Percentiles rank a stretch among this genome's conserved stretches.
Evolutionary conservation across 2,888 invertebrate species (phyloP).

Genomic region (Aphodius sticticus): DNA sequence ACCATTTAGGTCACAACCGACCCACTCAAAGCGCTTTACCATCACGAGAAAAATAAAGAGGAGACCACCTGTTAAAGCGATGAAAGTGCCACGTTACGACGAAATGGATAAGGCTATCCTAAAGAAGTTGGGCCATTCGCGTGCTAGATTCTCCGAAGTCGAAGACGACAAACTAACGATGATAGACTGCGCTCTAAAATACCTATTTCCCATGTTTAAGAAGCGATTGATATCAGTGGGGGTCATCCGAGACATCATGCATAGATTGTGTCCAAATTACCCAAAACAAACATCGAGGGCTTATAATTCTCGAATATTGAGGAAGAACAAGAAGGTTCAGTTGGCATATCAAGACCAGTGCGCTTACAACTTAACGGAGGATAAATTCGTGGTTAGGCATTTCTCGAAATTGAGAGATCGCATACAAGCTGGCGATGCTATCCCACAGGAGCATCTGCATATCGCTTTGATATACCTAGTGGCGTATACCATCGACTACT

Average conservation of each 20-base stretch:
- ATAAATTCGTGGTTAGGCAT: constrained; percentile 38
- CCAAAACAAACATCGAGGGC: constrained; percentile 74
- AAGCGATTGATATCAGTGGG: constrained; percentile 60
- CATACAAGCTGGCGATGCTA: constrained; percentile 20
- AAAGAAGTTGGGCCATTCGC: constrained; percentile 66
- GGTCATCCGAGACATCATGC: constrained; percentile 66
- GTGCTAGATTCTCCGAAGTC: constrained; percentile 70
- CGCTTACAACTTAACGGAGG: constrained; percentile 28
- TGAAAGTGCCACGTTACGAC: constrained; percentile 61
- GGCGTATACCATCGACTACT: constrained; percentile 29
- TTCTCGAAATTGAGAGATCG: constrained; percentile 35
- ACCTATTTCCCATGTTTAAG: constrained; percentile 61
- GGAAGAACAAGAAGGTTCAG: constrained; percentile 56
- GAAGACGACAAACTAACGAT: constrained; percentile 77
- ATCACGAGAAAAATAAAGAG: constrained; percentile 35
- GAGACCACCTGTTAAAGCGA: constrained; percentile 32
- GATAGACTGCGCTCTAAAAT: constrained; percentile 69
- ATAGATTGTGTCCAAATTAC: constrained; percentile 60
- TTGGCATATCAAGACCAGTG: constrained; percentile 23
- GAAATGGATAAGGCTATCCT: constrained; percentile 71
- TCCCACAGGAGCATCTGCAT: constrained; percentile 34
- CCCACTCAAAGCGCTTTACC: constrained; percentile 23
- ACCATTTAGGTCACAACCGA: constrained; percentile 30
- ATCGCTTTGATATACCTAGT: constrained; percentile 39
- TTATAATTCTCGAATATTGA: constrained; percentile 70